Evolutionary conservation across 2,113 vertebrate genomes (phyloP), one percentile per base, ranked within the genome.

Genomic region (Casuarius casuarius): DNA sequence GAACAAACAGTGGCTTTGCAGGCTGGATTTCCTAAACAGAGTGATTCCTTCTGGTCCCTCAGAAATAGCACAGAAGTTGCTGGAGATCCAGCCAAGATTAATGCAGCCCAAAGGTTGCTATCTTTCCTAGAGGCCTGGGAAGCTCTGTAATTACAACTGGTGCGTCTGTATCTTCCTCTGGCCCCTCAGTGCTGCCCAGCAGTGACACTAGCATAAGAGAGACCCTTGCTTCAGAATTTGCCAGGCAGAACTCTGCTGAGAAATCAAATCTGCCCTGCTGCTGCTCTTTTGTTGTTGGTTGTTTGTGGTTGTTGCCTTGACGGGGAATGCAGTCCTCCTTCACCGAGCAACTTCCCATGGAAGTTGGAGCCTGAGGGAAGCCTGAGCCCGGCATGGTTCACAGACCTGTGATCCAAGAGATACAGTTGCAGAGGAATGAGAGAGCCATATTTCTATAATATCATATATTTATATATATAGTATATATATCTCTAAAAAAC

Each of bases 171-270:
- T 87, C 65, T 97, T 93, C 91, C 91, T 90, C 72, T 80, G 87
- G 87, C 40, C 93, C 89, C 65, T 51, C 59, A 62, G 52, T 80
- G 68, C 87, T 91, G 72, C 76, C 87, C 62, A 4, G 80, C 59
- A 87, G 92, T 95, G 96, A 85, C 71, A 93, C 51, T 31, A 75
- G 89, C 83, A 76, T 76, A 82, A 78, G 58, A 70, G 66, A 81
- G 76, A 77, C 72, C 74, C 65, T 91, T 78, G 80, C 77, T 94
- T 96, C 74, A 84, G 88, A 93, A 88, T 94, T 89, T 91, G 72
- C 93, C 77, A 93, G 89, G 92, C 91, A 94, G 84, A 95, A 97
- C 82, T 97, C 96, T 75, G 82, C 78, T 71, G 84, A 95, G 72
- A 94, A 92, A 78, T 91, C 75, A 63, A 90, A 85, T 73, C 89